Evolutionary conservation across 1,140 invertebrate genomes (phyloP), one percentile per base, ranked within the genome.

Genomic region (Papilio xuthus): DNA sequence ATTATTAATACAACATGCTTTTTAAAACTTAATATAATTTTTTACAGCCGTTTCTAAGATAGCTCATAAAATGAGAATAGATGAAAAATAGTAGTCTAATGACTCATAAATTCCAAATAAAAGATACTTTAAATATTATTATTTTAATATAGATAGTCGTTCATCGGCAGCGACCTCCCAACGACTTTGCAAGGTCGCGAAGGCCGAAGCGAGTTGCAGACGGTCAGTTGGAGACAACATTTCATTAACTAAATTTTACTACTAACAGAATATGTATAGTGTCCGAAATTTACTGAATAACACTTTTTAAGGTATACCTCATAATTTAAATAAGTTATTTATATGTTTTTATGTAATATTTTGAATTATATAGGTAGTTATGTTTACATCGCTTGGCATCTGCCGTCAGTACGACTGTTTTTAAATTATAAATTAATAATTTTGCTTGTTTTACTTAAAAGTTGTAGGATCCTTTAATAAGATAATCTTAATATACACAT

Each of bases 101-200:
- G 60, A 63, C 26, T 63, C 60, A 63, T 63, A 28, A 63, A 63
- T 63, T 63, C 60, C 60, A 63, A 63, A 2, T 63, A 23, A 4
- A 26, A 63, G 60, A 63, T 63, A 63, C 26, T 13, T 63, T 60
- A 60, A 60, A 23, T 60, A 26, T 12, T 60, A 60, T 56, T 56
- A 56, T 60, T 60, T 23, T 63, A 28, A 63, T 63, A 63, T 28
- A 4, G 60, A 63, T 63, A 12, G 60, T 63, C 60, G 26, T 63
- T 63, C 60, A 63, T 28, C 60, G 72, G 42, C 37, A 80, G 76
- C 50, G 79, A 80, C 79, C 79, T 80, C 75, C 50, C 42, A 4
- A 3, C 53, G 67, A 63, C 79, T 76, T 80, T 37, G 72, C 75
- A 80, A 78, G 79, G 79, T 70, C 79, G 75, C 75, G 69, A 71